Evolutionary conservation across 2,113 vertebrate species (phyloP).

Genomic region (Hippopotamus amphibius): DNA sequence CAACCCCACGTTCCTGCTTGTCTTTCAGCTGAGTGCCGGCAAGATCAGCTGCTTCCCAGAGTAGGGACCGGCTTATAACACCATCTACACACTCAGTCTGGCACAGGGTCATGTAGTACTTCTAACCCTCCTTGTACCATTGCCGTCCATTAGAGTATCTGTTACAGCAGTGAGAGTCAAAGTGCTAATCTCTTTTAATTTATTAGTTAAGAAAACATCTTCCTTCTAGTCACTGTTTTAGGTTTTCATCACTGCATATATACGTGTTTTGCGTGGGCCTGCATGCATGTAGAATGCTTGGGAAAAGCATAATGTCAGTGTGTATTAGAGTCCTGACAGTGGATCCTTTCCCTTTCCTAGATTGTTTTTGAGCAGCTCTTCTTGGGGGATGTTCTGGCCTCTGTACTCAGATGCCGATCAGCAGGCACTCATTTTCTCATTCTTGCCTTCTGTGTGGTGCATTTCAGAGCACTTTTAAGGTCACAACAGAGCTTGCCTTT

Average conservation of each 20-base stretch:
- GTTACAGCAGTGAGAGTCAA: neutral
- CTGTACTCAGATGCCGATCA: neutral
- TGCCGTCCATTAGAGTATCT: neutral
- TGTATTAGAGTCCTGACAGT: neutral
- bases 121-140: neutral
- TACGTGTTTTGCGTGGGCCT: neutral
- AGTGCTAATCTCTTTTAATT: neutral
- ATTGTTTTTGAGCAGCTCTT: neutral
- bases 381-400: neutral
- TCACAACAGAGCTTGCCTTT: neutral
- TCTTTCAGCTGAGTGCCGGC: neutral
- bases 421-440: neutral
- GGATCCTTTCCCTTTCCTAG: neutral
- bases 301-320: neutral
- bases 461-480: neutral
- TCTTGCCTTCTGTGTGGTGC: neutral
- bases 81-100: neutral
- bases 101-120: neutral
- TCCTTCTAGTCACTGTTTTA: neutral
- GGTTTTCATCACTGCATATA: neutral
- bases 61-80: neutral
- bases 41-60: conserved; percentile 1
- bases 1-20: neutral
- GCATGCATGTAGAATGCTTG: neutral
- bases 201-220: conserved; percentile 28